phyloP scores from a whole-genome alignment of 2,113 vertebrate species.

The Cavia aperea region DNA sequence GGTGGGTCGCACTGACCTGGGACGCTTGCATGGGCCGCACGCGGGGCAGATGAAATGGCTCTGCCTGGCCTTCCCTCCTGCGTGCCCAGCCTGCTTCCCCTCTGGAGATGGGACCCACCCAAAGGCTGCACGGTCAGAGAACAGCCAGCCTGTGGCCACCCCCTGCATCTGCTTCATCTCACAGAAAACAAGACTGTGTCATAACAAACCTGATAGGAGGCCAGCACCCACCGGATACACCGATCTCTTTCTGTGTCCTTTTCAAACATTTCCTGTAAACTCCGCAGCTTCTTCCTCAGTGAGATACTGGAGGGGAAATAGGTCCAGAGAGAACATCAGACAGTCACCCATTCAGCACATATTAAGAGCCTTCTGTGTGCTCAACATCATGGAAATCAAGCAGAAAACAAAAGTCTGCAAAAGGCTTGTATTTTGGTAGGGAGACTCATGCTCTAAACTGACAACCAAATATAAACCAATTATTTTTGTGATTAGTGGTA shows the following conservation, averaged over 20 bases:
- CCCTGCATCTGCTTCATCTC: background rate
- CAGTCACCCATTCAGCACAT: background rate
- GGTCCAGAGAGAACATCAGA: background rate
- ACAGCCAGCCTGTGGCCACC: background rate
- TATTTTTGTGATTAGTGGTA: no score
- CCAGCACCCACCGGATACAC: background rate
- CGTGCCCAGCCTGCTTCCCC: rapidly evolving
- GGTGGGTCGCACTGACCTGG: background rate
- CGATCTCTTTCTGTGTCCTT: background rate
- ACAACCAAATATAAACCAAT: no score
- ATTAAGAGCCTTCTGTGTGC: background rate
- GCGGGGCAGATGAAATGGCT: background rate
- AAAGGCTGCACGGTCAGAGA: background rate
- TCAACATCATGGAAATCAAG: background rate
- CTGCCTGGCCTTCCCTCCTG: background rate
- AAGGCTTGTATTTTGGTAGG: background rate
- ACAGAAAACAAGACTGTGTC: background rate
- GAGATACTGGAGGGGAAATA: background rate
- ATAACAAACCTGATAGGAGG: background rate
- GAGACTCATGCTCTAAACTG: background rate
- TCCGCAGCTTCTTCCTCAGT: background rate
- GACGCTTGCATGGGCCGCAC: background rate
- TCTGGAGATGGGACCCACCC: background rate
- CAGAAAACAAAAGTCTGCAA: background rate
- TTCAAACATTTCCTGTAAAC: background rate